These are phyloP conservation scores for Phataginus tetradactyla DNA, from an alignment of 2,797 vertebrate species.

Conservation along the genomic window DNA sequence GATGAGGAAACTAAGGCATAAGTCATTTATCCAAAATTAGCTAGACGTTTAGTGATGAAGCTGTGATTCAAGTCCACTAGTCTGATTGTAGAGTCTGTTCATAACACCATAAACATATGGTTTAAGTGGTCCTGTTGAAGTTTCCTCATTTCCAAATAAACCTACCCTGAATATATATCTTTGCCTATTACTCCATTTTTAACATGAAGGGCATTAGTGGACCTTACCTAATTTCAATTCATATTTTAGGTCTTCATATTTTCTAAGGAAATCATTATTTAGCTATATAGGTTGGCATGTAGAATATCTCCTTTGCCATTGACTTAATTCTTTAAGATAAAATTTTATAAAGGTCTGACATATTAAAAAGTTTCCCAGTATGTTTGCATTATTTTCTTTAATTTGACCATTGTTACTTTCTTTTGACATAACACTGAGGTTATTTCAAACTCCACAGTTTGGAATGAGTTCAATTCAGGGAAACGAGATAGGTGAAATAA, in stretches of 20 bases:
- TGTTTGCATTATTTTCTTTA: constrained; percentile 50
- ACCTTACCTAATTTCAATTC: neutral
- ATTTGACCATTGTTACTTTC: constrained; percentile 38
- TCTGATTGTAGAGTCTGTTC: neutral
- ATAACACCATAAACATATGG: neutral
- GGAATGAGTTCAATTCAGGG: constrained; percentile 45
- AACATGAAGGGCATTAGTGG: neutral
- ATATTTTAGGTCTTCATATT: neutral
- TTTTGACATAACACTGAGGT: constrained; percentile 1
- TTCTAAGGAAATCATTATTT: neutral
- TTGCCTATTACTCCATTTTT: neutral
- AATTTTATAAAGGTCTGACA: neutral
- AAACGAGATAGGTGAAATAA: constrained; percentile 13
- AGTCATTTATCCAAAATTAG: neutral
- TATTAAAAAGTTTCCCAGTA: neutral
- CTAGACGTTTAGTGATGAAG: neutral
- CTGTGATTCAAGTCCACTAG: neutral
- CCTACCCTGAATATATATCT: neutral
- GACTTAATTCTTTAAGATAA: neutral
- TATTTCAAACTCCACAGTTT: constrained; percentile 51
- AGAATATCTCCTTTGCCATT: neutral
- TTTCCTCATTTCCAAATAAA: neutral
- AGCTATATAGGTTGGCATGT: neutral
- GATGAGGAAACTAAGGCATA: neutral
- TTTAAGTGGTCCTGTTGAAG: neutral